A percentile compares a stretch with the other conserved stretches of the same genome.
phyloP scores from a whole-genome alignment of 1,140 invertebrate genomes.

The Nylanderia fulva region DNA sequence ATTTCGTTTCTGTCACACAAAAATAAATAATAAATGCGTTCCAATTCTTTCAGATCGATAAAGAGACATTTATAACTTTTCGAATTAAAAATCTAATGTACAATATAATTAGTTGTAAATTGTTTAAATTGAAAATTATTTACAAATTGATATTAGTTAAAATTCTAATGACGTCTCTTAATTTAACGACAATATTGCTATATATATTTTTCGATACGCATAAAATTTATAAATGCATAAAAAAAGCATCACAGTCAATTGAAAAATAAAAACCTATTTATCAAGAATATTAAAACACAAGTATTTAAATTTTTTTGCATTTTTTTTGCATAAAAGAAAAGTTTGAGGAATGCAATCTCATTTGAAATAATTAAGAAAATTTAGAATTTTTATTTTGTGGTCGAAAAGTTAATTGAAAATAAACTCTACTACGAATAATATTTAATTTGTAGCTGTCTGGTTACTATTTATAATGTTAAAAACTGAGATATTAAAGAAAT shows the following conservation, averaged over 20 bases:
- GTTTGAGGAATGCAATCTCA: background rate
- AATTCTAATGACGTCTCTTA: background rate
- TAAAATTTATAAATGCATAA: background rate
- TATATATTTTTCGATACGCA: background rate
- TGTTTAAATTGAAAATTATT: background rate
- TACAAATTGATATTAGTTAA: background rate
- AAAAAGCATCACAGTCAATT: background rate
- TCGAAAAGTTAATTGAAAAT: background rate
- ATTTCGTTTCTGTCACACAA: background rate
- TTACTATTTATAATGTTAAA: background rate
- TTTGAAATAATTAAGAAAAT: background rate
- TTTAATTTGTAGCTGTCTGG: constrained; percentile 24
- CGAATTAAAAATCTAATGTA: background rate
- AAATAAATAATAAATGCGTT: background rate
- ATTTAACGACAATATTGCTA: background rate
- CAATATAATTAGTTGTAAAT: background rate
- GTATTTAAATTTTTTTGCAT: too few relatives aligned
- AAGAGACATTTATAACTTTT: background rate
- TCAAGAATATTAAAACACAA: background rate
- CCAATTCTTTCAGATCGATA: constrained; percentile 10
- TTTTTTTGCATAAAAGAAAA: background rate
- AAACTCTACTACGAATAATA: background rate
- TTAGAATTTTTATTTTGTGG: constrained; percentile 7
- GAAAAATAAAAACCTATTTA: background rate
- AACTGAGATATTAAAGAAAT: background rate